These are phyloP conservation scores for Pristionchus fissidentatus DNA, from an alignment of 2,888 invertebrate species.

Conservation along the genomic window DNA sequence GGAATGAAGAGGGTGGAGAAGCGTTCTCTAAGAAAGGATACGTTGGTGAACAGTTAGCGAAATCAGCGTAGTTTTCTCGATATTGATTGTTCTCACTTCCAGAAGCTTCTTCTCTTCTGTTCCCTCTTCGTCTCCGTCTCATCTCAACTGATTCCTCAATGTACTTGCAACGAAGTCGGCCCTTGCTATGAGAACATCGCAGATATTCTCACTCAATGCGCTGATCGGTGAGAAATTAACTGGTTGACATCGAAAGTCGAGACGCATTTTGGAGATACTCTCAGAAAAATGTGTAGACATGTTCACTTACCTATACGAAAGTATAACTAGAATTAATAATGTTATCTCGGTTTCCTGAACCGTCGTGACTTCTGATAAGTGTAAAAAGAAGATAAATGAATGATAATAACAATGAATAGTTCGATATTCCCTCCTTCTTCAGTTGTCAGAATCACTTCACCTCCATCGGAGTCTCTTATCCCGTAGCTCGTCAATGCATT, in stretches of 20 bases:
- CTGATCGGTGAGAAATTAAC: constrained; percentile 25
- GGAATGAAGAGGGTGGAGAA: too few relatives aligned
- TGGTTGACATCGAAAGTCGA: background rate
- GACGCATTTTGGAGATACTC: too few relatives aligned
- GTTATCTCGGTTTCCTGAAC: too few relatives aligned
- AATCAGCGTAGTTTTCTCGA: too few relatives aligned
- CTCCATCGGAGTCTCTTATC: constrained; percentile 21
- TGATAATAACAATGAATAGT: background rate
- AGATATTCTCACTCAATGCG: background rate
- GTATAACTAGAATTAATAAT: too few relatives aligned
- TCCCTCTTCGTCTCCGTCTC: constrained; percentile 14
- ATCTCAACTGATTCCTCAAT: constrained; percentile 44
- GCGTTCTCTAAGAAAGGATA: too few relatives aligned
- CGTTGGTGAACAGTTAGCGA: too few relatives aligned
- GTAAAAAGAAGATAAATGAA: too few relatives aligned
- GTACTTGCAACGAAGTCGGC: constrained; percentile 8
- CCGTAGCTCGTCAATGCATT: constrained; percentile 37
- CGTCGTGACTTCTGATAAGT: too few relatives aligned
- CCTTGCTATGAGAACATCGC: constrained; percentile 40
- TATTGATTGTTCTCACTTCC: background rate
- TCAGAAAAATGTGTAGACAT: too few relatives aligned
- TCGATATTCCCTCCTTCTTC: background rate
- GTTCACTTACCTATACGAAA: too few relatives aligned
- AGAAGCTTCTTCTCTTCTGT: constrained; percentile 12
- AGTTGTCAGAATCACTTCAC: constrained; percentile 49